phyloP scores from a whole-genome alignment of 1,140 invertebrate genomes.

The Geopemphigus sp. region DNA sequence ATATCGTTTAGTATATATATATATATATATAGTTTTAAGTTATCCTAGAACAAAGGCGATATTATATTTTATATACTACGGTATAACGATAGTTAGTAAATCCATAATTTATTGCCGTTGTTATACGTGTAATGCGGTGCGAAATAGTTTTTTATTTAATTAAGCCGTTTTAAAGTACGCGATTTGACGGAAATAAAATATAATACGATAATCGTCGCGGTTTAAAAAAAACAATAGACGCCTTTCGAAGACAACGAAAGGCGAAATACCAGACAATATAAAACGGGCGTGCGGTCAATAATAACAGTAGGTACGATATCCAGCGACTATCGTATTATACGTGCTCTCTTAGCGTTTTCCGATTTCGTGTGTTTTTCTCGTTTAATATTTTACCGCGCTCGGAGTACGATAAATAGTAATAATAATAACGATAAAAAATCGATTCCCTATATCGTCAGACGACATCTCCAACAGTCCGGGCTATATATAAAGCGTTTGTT shows the following conservation, averaged over 20 bases:
- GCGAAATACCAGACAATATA: not conserved
- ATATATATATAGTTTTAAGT: no score
- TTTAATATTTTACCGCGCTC: not conserved
- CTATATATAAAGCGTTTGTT: slow-evolving; percentile 21
- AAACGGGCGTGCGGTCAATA: not conserved
- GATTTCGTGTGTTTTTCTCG: not conserved
- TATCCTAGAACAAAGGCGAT: slow-evolving; percentile 13
- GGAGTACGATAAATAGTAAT: not conserved
- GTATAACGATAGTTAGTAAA: not conserved
- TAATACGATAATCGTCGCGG: not conserved
- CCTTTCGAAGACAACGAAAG: not conserved
- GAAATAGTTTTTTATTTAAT: slow-evolving; percentile 2
- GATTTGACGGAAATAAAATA: not conserved
- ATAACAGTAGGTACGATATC: not conserved
- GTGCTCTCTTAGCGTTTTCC: not conserved
- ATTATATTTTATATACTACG: not conserved
- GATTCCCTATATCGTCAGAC: not conserved
- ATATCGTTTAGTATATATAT: no score
- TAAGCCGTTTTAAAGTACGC: slow-evolving; percentile 3
- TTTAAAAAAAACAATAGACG: slow-evolving; percentile 3
- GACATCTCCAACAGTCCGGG: not conserved
- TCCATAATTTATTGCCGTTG: not conserved
- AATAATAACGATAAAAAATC: not conserved
- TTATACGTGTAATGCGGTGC: not conserved
- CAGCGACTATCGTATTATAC: not conserved